Evolutionary conservation across 2,888 invertebrate species (phyloP).

Genomic region (Lysandra coridon): DNA sequence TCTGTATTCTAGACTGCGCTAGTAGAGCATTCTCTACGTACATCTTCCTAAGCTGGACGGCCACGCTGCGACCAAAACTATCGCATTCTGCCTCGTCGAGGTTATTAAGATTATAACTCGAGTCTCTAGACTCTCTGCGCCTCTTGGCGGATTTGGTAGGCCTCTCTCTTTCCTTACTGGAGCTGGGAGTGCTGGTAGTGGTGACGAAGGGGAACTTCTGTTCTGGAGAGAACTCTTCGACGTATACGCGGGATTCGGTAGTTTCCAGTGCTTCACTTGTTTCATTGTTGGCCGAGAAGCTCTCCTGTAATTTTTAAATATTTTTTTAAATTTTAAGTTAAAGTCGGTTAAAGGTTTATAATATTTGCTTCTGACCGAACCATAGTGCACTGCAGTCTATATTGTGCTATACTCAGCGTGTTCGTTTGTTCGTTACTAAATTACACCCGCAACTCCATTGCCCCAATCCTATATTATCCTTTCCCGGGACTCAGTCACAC

Average conservation of each 20-base stretch:
- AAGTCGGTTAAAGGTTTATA: too few species aligned
- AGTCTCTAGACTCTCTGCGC: neutral
- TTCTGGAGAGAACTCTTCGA: neutral
- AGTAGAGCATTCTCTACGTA: conserved; percentile 31
- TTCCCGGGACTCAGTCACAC: too few species aligned
- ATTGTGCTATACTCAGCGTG: too few species aligned
- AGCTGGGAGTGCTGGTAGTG: neutral
- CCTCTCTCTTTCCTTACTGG: neutral
- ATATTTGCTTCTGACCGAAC: too few species aligned
- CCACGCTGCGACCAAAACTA: conserved; percentile 20
- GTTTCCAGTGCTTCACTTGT: neutral
- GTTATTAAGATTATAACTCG: neutral
- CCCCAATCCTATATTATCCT: too few species aligned
- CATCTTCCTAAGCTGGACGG: conserved; percentile 30
- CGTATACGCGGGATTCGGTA: neutral
- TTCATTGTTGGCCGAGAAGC: neutral
- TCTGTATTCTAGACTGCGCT: conserved; percentile 31
- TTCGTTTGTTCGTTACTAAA: too few species aligned
- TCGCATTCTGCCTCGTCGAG: neutral
- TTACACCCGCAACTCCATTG: too few species aligned
- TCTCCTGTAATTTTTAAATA: neutral
- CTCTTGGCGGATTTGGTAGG: neutral
- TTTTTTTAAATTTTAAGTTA: too few species aligned
- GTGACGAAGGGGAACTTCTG: conserved; percentile 2
- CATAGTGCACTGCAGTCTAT: too few species aligned